A percentile compares a stretch with the other conserved stretches of the same genome.
phyloP scores from a whole-genome alignment of 2,797 vertebrate species.

The Rhabdophis nuchalis region DNA sequence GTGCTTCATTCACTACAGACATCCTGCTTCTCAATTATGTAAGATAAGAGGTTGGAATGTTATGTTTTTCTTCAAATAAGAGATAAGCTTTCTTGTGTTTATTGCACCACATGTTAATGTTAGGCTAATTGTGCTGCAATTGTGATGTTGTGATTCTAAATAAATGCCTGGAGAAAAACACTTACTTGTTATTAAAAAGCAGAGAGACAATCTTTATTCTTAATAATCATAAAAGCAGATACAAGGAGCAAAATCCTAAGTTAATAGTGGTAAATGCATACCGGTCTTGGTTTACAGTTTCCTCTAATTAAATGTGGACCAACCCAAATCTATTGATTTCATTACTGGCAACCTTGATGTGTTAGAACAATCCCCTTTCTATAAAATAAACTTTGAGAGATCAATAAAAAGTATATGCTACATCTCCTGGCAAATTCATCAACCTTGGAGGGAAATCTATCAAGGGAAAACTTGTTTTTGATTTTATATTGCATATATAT shows the following conservation, averaged over 20 bases:
- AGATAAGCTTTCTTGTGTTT: conserved; percentile 1
- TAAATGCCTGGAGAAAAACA: not conserved
- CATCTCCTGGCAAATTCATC: conserved; percentile 61
- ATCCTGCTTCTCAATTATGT: not conserved
- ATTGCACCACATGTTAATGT: conserved; percentile 4
- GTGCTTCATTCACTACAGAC: not conserved
- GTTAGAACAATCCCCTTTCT: conserved; percentile 65
- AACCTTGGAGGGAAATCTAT: conserved; percentile 49
- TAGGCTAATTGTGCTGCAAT: conserved; percentile 15
- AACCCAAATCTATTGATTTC: conserved; percentile 61
- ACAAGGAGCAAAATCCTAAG: conserved; percentile 11
- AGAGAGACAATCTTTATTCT: conserved; percentile 21
- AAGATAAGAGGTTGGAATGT: not conserved
- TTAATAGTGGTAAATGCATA: conserved; percentile 30
- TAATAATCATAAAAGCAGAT: conserved; percentile 22
- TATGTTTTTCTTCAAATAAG: not conserved
- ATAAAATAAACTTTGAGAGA: conserved; percentile 64
- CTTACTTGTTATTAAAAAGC: conserved; percentile 5
- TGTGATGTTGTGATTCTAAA: conserved; percentile 9
- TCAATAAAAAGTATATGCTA: conserved; percentile 63
- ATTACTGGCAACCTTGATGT: conserved; percentile 63
- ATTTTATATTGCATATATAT: conserved; percentile 10
- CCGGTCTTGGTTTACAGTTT: conserved; percentile 21
- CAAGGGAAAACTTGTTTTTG: conserved; percentile 43
- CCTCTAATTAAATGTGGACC: conserved; percentile 57